Evolutionary conservation across 2,888 invertebrate genomes (phyloP), one percentile per base, ranked within the genome.

Genomic region (Blastobasis lacticolella): DNA sequence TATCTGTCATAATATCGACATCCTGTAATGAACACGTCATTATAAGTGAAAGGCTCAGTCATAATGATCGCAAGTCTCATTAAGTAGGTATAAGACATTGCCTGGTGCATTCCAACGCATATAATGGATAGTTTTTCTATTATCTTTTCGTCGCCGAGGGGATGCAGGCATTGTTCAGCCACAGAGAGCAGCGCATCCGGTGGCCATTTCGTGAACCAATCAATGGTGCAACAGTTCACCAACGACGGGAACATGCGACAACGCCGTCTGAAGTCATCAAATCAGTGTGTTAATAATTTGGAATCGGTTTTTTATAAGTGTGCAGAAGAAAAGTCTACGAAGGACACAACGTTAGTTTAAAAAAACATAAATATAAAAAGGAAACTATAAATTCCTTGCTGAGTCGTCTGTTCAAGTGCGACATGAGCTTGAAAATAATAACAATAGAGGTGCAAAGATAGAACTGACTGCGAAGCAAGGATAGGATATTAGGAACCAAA

Each of bases 161-260:
- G 87, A 42, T 86, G 83, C 42, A 97, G 89, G 49, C 94, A 90
- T 56, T 92, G 94, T 51, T 92, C 74, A 0, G 97, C 96, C 0
- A 95, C 97, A 0, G 95, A 95, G 10, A 94, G 86, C 50, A 97
- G 82, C 9, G 97, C 97, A 69, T 97, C 97, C 8, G 92, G 90
- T 0, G 97, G 97, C 97, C 97, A 97, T 66, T 95, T 95, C 1
- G 93, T 93, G 76, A 96, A 97, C 97, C 97, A 97, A 75, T 97
- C 96, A 54, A 97, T 97, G 0, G 96, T 96, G 69, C 97, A 97
- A 72, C 97, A 97, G 80, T 97, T 97, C 5, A 97, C 95, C 57
- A 98, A 85, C 0, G 97, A 97, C 0, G 97, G 98, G 75, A 97
- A 98, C 95, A 97, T 97, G 45, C 97, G 92, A 64, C 97, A 95